A percentile compares a stretch with the other conserved stretches of the same genome.
phyloP scores from a whole-genome alignment of 1,140 invertebrate species.

The Oryzaephilus surinamensis region DNA sequence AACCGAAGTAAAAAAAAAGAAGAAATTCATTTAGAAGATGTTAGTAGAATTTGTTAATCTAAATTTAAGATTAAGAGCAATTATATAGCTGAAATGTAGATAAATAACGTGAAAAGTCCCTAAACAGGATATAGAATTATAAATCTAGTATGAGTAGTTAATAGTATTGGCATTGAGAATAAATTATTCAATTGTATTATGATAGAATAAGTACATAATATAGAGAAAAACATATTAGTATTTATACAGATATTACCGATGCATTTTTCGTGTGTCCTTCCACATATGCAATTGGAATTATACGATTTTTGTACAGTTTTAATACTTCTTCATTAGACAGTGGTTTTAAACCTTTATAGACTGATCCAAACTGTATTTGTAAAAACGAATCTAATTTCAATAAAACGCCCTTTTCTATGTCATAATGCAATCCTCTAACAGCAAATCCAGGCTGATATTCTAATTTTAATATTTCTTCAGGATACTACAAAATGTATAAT shows the following conservation, averaged over 20 bases:
- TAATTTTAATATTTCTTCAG: slow-evolving; percentile 66
- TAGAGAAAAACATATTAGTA: too few species aligned
- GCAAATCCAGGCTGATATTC: slow-evolving; percentile 86
- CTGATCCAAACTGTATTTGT: slow-evolving; percentile 90
- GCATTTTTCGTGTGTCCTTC: slow-evolving; percentile 46
- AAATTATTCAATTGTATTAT: not conserved
- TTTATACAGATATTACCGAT: too few species aligned
- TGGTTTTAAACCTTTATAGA: slow-evolving; percentile 78
- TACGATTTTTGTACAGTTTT: slow-evolving; percentile 74
- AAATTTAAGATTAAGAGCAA: too few species aligned
- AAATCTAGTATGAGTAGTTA: too few species aligned
- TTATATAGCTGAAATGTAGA: too few species aligned
- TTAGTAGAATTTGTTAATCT: slow-evolving; percentile 6
- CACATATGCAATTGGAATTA: slow-evolving; percentile 72
- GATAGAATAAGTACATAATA: not conserved
- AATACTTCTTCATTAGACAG: slow-evolving; percentile 79
- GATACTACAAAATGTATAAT: slow-evolving; percentile 63
- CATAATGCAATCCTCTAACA: slow-evolving; percentile 89
- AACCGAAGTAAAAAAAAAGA: too few species aligned
- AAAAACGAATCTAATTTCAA: slow-evolving; percentile 94
- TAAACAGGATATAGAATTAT: too few species aligned
- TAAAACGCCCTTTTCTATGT: slow-evolving; percentile 89
- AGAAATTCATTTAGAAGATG: not conserved
- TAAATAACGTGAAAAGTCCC: too few species aligned
- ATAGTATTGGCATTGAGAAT: too few species aligned